Evolutionary conservation across 35 echinoderm and acorn worm genomes (phyloP), one percentile per base, ranked within the genome.

Genomic region (Apostichopus californicus): DNA sequence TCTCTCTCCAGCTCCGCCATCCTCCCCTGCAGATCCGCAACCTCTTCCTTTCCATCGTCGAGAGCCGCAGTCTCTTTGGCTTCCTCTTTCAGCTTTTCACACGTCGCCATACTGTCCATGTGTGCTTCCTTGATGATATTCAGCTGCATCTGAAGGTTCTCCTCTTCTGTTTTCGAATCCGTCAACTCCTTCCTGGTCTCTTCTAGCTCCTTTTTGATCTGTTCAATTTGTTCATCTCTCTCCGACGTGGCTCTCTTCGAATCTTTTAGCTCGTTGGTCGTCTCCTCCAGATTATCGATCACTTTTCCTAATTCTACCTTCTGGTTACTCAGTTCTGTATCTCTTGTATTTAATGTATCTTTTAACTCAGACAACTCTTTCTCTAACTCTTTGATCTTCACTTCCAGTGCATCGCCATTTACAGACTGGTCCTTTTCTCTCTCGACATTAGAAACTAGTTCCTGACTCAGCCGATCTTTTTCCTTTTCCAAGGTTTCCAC

Each of bases 61-160:
- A 22, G 54, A 4, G 65, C 71, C 1, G 8, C 93, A 57, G 63
- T 61, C 1, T 26, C 46, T 12, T 6, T 57, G 55, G 81, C 9
- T 65, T 94, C 93, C n/a, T 94, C 34, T 78, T 94, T 85, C 28
- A 80, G 54, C 78, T 72, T 54, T 54, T 92, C 89, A 14, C 89
- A 91, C 5, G 28, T 91, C 8, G 75, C 89, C 92, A 93, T 93
- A 83, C 92, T 87, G 70, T 93, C 83, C 92, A 93, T 93, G 23
- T 93, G 92, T 9, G 92, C 92, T 23, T 93, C 64, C 15, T 93
- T 93, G 52, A 93, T 93, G 21, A 93, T 93, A 58, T 93, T 88
- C 72, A 93, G 28, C 83, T 93, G 92, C 66, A 77, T 59, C 23
- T 78, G 82, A 15, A 94, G 54, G 13, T 59, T 84, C 70, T 95